Evolutionary conservation across 2,888 invertebrate species (phyloP).

Genomic region (Tetheella fluctuosa): DNA sequence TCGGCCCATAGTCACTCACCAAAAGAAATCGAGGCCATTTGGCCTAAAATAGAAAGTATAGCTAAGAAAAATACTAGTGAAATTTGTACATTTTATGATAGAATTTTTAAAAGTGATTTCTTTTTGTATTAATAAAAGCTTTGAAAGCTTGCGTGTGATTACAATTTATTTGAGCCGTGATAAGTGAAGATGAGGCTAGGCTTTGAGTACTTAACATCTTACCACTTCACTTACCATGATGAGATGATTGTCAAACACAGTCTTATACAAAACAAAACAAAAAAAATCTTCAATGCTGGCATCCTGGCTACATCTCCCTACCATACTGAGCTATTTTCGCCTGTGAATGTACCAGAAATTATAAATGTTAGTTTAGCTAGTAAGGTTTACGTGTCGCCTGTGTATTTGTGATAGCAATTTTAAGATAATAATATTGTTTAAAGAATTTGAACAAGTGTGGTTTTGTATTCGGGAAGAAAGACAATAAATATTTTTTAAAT

Average conservation of each 20-base stretch:
- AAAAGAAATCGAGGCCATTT: not conserved
- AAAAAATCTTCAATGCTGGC: too few species aligned
- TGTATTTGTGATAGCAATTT: not conserved
- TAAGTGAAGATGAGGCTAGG: too few species aligned
- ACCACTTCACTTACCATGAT: too few species aligned
- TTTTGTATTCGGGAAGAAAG: too few species aligned
- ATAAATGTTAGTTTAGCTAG: not conserved
- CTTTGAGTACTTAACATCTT: too few species aligned
- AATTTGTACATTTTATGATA: slow-evolving; percentile 43
- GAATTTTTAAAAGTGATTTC: slow-evolving; percentile 42
- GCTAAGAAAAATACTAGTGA: slow-evolving; percentile 16
- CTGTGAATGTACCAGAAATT: not conserved
- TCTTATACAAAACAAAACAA: too few species aligned
- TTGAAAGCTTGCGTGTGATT: too few species aligned
- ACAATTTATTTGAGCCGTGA: too few species aligned
- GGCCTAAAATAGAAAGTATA: slow-evolving; percentile 15
- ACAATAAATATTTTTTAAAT: too few species aligned
- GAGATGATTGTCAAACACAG: too few species aligned
- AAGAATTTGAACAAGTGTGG: not conserved
- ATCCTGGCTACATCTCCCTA: too few species aligned
- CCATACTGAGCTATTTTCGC: too few species aligned
- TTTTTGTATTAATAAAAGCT: slow-evolving; percentile 42
- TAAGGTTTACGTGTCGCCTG: not conserved
- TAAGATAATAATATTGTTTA: not conserved
- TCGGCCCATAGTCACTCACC: slow-evolving; percentile 46